These are phyloP conservation scores for Passer domesticus DNA, from an alignment of 2,113 vertebrate species.

Conservation along the genomic window DNA sequence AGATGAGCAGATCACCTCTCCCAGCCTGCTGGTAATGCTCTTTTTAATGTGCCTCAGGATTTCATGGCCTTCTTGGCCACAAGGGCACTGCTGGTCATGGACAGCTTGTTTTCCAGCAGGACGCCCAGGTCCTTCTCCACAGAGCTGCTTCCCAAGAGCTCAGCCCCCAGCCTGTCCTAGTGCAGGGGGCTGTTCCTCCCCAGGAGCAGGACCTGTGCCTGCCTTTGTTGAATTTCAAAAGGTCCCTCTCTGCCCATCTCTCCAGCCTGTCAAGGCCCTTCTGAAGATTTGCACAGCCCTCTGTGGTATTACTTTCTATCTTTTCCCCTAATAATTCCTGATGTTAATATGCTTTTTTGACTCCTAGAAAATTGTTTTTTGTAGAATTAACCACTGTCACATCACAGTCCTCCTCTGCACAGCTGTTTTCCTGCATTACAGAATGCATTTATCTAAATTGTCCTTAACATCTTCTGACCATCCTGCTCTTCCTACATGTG, in stretches of 20 bases:
- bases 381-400: background rate
- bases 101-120: background rate
- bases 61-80: background rate
- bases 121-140: background rate
- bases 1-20: background rate
- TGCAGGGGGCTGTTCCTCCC: background rate
- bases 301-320: background rate
- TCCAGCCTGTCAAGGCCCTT: background rate
- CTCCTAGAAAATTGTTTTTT: background rate
- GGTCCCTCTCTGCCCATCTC: background rate
- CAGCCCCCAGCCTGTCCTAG: background rate
- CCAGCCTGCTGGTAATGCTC: accelerated
- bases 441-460: background rate
- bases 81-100: background rate
- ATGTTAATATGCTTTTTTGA: background rate
- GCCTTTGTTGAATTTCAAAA: background rate
- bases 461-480: background rate
- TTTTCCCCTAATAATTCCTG: background rate
- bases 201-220: background rate
- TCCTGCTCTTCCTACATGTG: background rate
- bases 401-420: background rate
- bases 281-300: background rate
- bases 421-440: background rate
- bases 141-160: background rate
- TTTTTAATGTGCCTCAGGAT: background rate